Percentiles rank a stretch among this genome's conserved stretches.
These are phyloP conservation scores for Baronia brevicornis DNA, from an alignment of 2,888 invertebrate genomes.

Conservation along the genomic window DNA sequence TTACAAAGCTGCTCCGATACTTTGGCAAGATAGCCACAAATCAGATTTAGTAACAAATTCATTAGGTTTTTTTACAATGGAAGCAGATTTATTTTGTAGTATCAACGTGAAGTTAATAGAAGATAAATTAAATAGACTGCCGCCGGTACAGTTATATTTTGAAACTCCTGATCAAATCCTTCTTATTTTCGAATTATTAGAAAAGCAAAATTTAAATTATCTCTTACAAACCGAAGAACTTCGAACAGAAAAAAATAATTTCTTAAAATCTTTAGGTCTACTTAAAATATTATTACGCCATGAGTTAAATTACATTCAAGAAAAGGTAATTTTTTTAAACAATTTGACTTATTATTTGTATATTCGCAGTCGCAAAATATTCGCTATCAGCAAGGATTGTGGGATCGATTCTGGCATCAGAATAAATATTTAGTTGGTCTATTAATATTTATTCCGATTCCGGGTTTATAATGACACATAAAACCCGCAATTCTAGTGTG, in stretches of 20 bases:
- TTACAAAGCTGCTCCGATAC: slow-evolving; percentile 53
- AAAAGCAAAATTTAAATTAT: slow-evolving; percentile 65
- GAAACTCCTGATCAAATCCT: slow-evolving; percentile 51
- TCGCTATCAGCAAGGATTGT: no score
- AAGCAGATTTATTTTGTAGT: slow-evolving; percentile 46
- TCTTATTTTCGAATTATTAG: slow-evolving; percentile 46
- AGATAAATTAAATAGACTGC: slow-evolving; percentile 36
- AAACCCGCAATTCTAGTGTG: no score
- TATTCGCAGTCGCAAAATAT: background rate
- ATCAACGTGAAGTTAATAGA: slow-evolving; percentile 36
- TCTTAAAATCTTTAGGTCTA: slow-evolving; percentile 41
- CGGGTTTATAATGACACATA: no score
- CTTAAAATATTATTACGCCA: slow-evolving; percentile 39
- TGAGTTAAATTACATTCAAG: slow-evolving; percentile 48
- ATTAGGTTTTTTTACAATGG: slow-evolving; percentile 42
- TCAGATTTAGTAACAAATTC: slow-evolving; percentile 37
- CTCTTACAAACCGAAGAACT: slow-evolving; percentile 60
- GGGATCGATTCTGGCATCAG: no score
- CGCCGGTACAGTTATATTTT: slow-evolving; percentile 54
- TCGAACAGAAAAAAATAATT: slow-evolving; percentile 52
- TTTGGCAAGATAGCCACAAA: slow-evolving; percentile 54
- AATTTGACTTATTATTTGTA: background rate
- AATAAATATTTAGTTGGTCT: no score
- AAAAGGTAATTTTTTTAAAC: slow-evolving; percentile 38
- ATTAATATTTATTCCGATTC: no score